phyloP scores from a whole-genome alignment of 2,797 vertebrate genomes.

The Sebastes reedi region DNA sequence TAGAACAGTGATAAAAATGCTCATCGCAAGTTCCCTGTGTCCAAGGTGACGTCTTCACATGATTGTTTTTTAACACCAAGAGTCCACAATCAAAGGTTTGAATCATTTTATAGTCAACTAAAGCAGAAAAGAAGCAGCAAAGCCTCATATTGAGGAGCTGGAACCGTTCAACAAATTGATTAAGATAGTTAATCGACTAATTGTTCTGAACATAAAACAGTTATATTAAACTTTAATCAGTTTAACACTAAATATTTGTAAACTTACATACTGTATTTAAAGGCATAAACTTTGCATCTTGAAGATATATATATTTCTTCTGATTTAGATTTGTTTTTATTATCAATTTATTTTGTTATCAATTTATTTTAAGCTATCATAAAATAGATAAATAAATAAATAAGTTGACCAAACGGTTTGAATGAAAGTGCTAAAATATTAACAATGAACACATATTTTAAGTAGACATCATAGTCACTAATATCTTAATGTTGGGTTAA shows the following conservation, averaged over 20 bases:
- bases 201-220: background rate
- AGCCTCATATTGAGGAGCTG: background rate
- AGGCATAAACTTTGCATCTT: too few species aligned
- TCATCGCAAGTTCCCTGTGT: background rate
- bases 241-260: too few species aligned
- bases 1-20: background rate
- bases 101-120: background rate
- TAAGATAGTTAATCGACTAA: background rate
- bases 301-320: too few species aligned
- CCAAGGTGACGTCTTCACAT: background rate
- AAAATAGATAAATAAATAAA: too few species aligned
- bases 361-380: too few species aligned
- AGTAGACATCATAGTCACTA: background rate
- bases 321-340: too few species aligned
- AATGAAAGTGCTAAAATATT: background rate
- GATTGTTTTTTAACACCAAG: background rate
- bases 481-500: background rate
- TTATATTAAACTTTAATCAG: too few species aligned
- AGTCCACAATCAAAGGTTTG: background rate
- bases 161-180: background rate
- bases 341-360: too few species aligned
- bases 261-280: too few species aligned
- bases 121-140: background rate
- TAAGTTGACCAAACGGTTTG: too few species aligned
- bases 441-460: background rate